phyloP scores from a whole-genome alignment of 2,797 vertebrate genomes.

The Numenius phaeopus region DNA sequence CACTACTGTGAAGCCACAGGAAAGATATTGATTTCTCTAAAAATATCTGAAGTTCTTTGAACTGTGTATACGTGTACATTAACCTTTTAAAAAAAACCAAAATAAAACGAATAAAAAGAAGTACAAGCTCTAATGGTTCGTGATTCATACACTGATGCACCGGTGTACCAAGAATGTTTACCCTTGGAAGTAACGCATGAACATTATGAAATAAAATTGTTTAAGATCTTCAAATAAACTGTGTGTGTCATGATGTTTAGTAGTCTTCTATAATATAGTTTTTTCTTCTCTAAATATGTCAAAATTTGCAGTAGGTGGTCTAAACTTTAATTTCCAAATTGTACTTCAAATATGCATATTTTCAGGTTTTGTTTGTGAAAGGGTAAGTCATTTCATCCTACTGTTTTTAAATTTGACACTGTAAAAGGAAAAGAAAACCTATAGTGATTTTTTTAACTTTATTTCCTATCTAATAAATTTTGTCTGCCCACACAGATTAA shows the following conservation, averaged over 20 bases:
- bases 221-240: background rate
- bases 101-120: slow-evolving; percentile 8
- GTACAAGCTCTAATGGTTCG: background rate
- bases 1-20: background rate
- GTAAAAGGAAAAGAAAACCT: background rate
- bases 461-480: background rate
- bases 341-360: background rate
- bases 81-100: slow-evolving; percentile 44
- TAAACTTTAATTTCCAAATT: background rate
- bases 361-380: background rate
- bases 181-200: background rate
- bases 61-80: slow-evolving; percentile 44
- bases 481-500: background rate
- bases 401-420: background rate
- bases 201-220: background rate
- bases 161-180: background rate
- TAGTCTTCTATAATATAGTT: background rate
- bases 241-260: background rate
- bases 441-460: background rate
- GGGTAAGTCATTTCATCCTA: background rate
- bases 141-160: background rate
- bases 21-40: slow-evolving; percentile 70
- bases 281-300: background rate
- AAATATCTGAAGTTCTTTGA: slow-evolving; percentile 66
- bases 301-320: background rate